phyloP scores from a whole-genome alignment of 2,113 vertebrate genomes.

The Pituophis catenifer region DNA sequence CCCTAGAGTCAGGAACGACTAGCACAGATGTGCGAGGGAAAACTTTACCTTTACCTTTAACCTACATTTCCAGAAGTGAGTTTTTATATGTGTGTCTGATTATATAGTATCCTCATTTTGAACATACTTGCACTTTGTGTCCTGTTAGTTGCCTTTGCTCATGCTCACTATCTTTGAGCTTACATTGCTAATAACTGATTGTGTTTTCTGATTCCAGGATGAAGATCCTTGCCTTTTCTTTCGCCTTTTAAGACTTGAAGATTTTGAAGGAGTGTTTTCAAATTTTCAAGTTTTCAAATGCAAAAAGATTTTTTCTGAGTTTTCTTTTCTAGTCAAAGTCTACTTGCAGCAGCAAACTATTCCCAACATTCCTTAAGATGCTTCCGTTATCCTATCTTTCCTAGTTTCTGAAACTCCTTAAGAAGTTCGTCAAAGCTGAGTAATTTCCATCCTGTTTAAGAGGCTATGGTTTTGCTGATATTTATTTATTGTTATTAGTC shows the following conservation, averaged over 20 bases:
- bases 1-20: too few relatives aligned
- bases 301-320: background rate
- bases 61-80: constrained; percentile 59
- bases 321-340: background rate
- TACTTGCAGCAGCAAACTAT: background rate
- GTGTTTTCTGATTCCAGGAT: background rate
- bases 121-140: background rate
- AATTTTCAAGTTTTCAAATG: background rate
- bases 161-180: background rate
- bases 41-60: background rate
- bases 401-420: background rate
- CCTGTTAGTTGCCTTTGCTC: background rate
- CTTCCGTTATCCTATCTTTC: background rate
- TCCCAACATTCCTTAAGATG: background rate
- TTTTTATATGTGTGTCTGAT: constrained; percentile 45
- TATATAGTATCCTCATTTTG: constrained; percentile 13
- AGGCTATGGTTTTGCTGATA: background rate
- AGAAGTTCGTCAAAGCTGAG: background rate
- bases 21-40: too few relatives aligned
- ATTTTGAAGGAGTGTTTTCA: background rate
- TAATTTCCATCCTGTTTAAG: background rate
- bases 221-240: background rate
- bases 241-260: background rate
- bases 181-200: background rate
- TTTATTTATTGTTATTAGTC: background rate